phyloP scores from a whole-genome alignment of 2,113 vertebrate species.

The Paramormyrops kingsleyae region DNA sequence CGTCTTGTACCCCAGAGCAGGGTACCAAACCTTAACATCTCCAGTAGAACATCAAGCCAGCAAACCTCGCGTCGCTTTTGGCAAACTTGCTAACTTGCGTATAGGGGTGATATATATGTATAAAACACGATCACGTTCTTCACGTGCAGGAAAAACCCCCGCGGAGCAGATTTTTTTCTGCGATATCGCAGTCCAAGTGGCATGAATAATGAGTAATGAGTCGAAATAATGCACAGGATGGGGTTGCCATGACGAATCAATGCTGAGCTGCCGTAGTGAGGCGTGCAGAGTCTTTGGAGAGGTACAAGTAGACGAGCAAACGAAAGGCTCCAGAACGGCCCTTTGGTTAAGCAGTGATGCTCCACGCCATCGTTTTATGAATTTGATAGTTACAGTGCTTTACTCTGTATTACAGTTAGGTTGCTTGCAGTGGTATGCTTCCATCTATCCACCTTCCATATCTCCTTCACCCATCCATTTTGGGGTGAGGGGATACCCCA shows the following conservation, averaged over 20 bases:
- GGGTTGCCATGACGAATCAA: conserved; percentile 16
- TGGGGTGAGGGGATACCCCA: not conserved
- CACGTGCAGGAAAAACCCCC: not conserved
- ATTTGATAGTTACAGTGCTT: not conserved
- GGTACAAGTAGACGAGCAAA: not conserved
- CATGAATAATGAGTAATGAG: conserved; percentile 4
- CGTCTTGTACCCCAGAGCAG: not conserved
- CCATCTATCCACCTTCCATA: not conserved
- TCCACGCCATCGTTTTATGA: not conserved
- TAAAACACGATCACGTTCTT: not conserved
- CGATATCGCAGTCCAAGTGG: not conserved
- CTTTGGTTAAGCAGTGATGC: not conserved
- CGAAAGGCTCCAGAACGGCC: no score
- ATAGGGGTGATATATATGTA: not conserved
- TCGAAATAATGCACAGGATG: conserved; percentile 16
- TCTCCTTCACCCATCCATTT: not conserved
- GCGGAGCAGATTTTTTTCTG: not conserved
- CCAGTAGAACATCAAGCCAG: not conserved
- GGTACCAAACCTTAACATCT: not conserved
- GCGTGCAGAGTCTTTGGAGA: not conserved
- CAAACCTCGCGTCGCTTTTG: not conserved
- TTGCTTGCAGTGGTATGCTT: not conserved
- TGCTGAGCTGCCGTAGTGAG: not conserved
- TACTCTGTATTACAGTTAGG: not conserved
- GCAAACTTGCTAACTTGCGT: not conserved